Base-by-base conservation (phyloP, 1,140 invertebrate species). In the Pristionchus pacificus region DNA sequence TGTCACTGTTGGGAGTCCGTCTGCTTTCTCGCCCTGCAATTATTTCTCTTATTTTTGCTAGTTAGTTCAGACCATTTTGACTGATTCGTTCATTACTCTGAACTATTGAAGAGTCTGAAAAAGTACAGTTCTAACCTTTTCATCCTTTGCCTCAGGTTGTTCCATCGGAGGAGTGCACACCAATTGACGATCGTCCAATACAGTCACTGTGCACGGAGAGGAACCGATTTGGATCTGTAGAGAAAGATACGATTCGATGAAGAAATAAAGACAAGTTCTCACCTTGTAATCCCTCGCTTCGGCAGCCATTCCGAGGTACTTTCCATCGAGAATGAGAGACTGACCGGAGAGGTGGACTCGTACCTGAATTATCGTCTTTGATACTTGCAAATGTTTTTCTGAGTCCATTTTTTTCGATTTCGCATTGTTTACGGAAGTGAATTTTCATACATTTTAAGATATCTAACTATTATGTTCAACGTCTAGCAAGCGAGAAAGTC, bases 171-270 rank as follows among this genome's bases (percentile, higher is more conserved):
- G 83, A 24, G 77, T 83, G 78, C 80, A 82, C 6, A 82, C 73
- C 27, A 82, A 64, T 65, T 81, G 79, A 33, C 71, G 62, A 25
- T 68, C 30, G 57, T 88, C 89, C 0, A 95, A 94, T 75, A 98
- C 93, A 13, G 91, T 93, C 6, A 98, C 94, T 77, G 91, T 89
- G 0, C 98, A 92, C 85, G 96, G 93, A 27, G 90, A 89, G 85
- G 95, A 92, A 84, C 93, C 92, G 83, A 92, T 91, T 6, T 93
- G 93, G 74, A 91, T 88, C 83, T 93, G 93, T 72, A 97, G 86
- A 49, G 19, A 49, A 49, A 49, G 6, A 10, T 49, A n/a, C n/a
- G n/a, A n/a, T 6, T 93, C 93, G 74, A 91, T 88, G 82, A 93
- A 93, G 72, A 97, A 87, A 49, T 10, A 49, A 49, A 49, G 6